These are phyloP conservation scores for Coronaproctus castanopsis DNA, from an alignment of 2,888 invertebrate genomes.

Conservation along the genomic window DNA sequence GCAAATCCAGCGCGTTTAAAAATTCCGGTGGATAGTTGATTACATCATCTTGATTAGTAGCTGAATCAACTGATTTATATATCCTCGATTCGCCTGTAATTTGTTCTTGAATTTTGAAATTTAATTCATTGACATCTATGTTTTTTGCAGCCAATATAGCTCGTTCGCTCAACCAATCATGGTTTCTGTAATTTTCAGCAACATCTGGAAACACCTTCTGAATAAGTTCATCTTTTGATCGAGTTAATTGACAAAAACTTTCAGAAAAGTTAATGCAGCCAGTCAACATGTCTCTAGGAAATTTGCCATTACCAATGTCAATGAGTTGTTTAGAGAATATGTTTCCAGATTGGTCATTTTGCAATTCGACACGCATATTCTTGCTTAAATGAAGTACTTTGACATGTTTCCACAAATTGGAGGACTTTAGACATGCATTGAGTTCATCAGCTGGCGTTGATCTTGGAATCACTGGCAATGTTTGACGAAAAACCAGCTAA, in stretches of 20 bases:
- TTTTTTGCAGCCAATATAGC: not conserved
- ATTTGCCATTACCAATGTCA: not conserved
- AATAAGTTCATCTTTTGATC: not conserved
- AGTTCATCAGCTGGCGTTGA: constrained; percentile 11
- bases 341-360: not conserved
- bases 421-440: constrained; percentile 20
- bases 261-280: not conserved
- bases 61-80: not conserved
- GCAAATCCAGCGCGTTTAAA: too few species aligned
- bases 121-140: not conserved
- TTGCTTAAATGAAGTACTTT: not conserved
- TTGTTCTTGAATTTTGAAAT: not conserved
- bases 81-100: not conserved
- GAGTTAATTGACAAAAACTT: not conserved
- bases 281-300: not conserved
- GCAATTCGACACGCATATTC: not conserved
- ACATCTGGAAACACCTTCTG: not conserved
- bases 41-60: too few species aligned
- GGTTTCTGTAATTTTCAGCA: not conserved
- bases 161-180: not conserved
- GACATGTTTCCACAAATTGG: constrained; percentile 16
- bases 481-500: constrained; percentile 18
- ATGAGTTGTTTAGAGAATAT: not conserved
- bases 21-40: too few species aligned
- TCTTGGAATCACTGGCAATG: constrained; percentile 16